These are phyloP conservation scores for Chrysolina americana DNA, from an alignment of 2,888 invertebrate genomes.

Conservation along the genomic window DNA sequence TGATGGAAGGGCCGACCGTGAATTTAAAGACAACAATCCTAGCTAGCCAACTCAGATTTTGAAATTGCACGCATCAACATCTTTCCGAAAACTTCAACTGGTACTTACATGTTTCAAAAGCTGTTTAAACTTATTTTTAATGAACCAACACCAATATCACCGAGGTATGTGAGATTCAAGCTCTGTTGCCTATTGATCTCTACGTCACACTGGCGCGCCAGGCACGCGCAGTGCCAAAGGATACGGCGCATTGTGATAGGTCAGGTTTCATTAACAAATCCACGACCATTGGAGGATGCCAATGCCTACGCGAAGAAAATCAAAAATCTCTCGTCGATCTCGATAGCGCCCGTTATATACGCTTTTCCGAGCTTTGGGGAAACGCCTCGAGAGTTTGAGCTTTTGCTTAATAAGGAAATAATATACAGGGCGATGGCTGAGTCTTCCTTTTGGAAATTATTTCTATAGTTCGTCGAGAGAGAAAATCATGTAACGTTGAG, in stretches of 20 bases:
- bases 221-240: conserved; percentile 57
- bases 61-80: neutral
- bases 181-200: conserved; percentile 62
- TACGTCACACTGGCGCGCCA: conserved; percentile 67
- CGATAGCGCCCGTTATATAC: neutral
- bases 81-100: neutral
- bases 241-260: conserved; percentile 60
- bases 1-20: neutral
- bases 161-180: conserved; percentile 56
- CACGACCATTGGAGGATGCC: conserved; percentile 10
- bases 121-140: conserved; percentile 58
- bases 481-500: no score
- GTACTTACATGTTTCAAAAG: conserved; percentile 61
- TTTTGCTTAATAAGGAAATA: neutral
- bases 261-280: conserved; percentile 63
- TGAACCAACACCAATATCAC: conserved; percentile 55
- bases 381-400: neutral
- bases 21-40: conserved; percentile 2
- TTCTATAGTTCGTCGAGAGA: no score
- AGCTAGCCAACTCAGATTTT: neutral
- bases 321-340: neutral
- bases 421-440: neutral
- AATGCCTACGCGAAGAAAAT: conserved; percentile 14
- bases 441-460: no score
- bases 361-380: neutral